Evolutionary conservation across 2,888 invertebrate genomes (phyloP), one percentile per base, ranked within the genome.

Genomic region (Omphaloscelis lunosa): DNA sequence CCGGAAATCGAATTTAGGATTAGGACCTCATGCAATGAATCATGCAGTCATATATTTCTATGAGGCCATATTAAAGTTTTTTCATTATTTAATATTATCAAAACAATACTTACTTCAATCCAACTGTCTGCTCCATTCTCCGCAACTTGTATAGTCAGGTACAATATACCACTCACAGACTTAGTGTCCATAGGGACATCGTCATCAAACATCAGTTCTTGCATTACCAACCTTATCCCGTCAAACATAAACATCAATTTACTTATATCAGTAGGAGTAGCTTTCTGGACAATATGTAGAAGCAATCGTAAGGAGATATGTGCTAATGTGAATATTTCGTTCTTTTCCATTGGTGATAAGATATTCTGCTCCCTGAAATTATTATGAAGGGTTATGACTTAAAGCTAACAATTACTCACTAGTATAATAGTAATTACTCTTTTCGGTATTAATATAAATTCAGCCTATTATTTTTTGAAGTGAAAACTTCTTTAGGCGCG

Each of bases 131-230:
- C 51, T 1, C 93, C 92, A 59, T 92, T 88, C n/a, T 93, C 93
- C 34, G 94, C 91, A 65, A 95, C 92, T 58, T 95, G 95, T 90
- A 97, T 95, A 69, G 97, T 93, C 9, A 97, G 93, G 75, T 97
- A 94, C 27, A 98, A 90, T 58, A 97, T 96, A 0, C 97, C 98
- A 82, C 97, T 97, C 87, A 98, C 97, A 11, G 97, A 97, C 89
- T 97, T 97, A 0, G 97, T 97, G 88, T 98, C 98, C 97, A 98
- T 97, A 0, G 97, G 97, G 2, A 97, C 95, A 78, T 97, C 97
- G 8, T 94, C 93, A 86, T 97, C 93, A 67, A 92, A 92, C 76
- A 97, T 89, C 12, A 97, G 82, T 5, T 92, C 72, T 45, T 94
- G 90, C 7, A 95, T 89, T 83, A 79, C 82, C 17, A 58, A 59